Base-by-base conservation (phyloP, 2,113 vertebrate genomes). In the Gadus macrocephalus region DNA sequence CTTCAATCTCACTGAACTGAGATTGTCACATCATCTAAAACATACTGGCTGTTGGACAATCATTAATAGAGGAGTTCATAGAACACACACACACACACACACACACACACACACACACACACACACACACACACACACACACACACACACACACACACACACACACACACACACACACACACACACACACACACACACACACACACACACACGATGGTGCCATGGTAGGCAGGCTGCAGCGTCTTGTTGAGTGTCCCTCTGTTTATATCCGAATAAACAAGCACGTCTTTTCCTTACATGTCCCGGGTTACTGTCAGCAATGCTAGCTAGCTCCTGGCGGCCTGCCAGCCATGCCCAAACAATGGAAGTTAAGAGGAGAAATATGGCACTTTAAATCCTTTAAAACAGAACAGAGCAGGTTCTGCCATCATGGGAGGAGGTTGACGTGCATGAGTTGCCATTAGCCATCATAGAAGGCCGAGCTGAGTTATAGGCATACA, bases 261-360 rank as follows among this genome's bases (percentile, higher is more conserved):
- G 75, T 88, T 83, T 81, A 82, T 61, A 77, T 62, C 25, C 38
- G 8, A 49, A 12, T 49, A 49, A 49, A 73, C 64, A 68, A 67
- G 66, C 49, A 53, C 72, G 75, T 62, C 64, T 71, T 80, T 75
- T 63, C 85, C 78, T 81, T 85, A 83, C 73, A 80, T 81, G 81
- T 84, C 84, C 71, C 71, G 74, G 72, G 75, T 68, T 19, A 28
- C 69, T 70, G 53, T 74, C 53, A 81, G 78, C 82, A 72, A 76
- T 71, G 61, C 20, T 72, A 53, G 68, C 67, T 64, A 8, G 20
- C 64, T 64, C 20, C 64, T 69, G 53, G 62, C 64, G 58, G n/a
- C 68, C 53, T 5, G 14, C 62, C 60, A 0, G 19, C 42, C 63
- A 9, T n/a, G 68, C 58, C 22, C 14, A 0, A 64, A 61, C 1